These are phyloP conservation scores for Venusia cambrica DNA, from an alignment of 2,888 invertebrate species.

Conservation along the genomic window DNA sequence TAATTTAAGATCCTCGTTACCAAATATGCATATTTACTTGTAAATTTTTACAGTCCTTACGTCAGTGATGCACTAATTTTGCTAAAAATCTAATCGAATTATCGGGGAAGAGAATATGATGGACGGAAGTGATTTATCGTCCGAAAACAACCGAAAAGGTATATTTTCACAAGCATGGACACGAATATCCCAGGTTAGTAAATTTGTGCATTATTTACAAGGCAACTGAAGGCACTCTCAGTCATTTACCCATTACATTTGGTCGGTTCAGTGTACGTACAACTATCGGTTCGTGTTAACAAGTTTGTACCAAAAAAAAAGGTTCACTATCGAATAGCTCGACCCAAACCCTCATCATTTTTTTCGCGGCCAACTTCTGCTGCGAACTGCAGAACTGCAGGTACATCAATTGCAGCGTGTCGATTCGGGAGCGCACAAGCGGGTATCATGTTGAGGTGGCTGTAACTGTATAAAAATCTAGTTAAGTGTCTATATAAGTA, in stretches of 20 bases:
- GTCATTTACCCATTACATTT: background rate
- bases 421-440: too few relatives aligned
- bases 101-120: constrained; percentile 69
- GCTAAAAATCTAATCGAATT: constrained; percentile 28
- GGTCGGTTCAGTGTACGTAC: too few relatives aligned
- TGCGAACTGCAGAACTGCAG: too few relatives aligned
- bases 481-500: too few relatives aligned
- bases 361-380: too few relatives aligned
- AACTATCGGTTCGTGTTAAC: too few relatives aligned
- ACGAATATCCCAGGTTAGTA: constrained; percentile 83
- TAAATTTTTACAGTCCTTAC: constrained; percentile 5
- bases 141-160: constrained; percentile 81
- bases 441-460: too few relatives aligned
- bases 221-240: constrained; percentile 2
- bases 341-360: too few relatives aligned
- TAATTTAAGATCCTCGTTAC: constrained; percentile 7
- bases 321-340: too few relatives aligned
- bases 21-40: constrained; percentile 8
- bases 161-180: constrained; percentile 84
- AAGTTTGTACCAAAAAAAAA: too few relatives aligned
- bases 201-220: background rate
- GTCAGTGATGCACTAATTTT: constrained; percentile 39
- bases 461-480: too few relatives aligned
- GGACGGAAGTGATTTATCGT: constrained; percentile 86
- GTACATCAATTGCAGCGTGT: too few relatives aligned